Conservation (phyloP, 2,888 invertebrate genomes). For the Lomographa bimaculata region DNA sequence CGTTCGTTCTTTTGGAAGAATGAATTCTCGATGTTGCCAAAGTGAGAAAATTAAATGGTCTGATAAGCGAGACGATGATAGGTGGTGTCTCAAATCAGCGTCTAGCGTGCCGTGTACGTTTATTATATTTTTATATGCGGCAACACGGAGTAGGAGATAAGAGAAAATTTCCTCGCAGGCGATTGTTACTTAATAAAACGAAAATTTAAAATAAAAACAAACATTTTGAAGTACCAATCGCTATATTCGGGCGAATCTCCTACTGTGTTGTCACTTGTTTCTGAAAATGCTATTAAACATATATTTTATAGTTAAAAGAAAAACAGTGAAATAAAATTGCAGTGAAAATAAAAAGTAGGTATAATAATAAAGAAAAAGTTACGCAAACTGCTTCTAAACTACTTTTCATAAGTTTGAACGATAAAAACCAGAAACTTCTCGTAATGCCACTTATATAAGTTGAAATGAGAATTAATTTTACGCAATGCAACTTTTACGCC, state of each 20-base stretch:
- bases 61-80: slow-evolving; percentile 73
- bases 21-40: slow-evolving; percentile 29
- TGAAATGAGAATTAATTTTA: slow-evolving; percentile 10
- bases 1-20: slow-evolving; percentile 36
- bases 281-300: slow-evolving; percentile 52
- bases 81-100: slow-evolving; percentile 82
- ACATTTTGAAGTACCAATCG: slow-evolving; percentile 61
- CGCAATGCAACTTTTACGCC: slow-evolving; percentile 8
- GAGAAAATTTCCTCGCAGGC: slow-evolving; percentile 49
- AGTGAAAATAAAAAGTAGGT: slow-evolving; percentile 5
- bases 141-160: slow-evolving; percentile 72
- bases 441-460: slow-evolving; percentile 9
- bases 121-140: slow-evolving; percentile 61
- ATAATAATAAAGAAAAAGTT: slow-evolving; percentile 10
- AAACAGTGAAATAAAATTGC: slow-evolving; percentile 8
- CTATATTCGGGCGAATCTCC: slow-evolving; percentile 68
- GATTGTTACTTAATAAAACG: slow-evolving; percentile 63
- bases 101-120: slow-evolving; percentile 77
- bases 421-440: slow-evolving; percentile 11
- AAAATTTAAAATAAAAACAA: slow-evolving; percentile 9
- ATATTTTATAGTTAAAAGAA: slow-evolving; percentile 12
- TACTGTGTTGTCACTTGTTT: slow-evolving; percentile 76
- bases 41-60: slow-evolving; percentile 32
- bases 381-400: slow-evolving; percentile 16
- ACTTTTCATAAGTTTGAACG: slow-evolving; percentile 11